Conservation (phyloP, 2,113 vertebrate species). For the Fulmarus glacialis region DNA sequence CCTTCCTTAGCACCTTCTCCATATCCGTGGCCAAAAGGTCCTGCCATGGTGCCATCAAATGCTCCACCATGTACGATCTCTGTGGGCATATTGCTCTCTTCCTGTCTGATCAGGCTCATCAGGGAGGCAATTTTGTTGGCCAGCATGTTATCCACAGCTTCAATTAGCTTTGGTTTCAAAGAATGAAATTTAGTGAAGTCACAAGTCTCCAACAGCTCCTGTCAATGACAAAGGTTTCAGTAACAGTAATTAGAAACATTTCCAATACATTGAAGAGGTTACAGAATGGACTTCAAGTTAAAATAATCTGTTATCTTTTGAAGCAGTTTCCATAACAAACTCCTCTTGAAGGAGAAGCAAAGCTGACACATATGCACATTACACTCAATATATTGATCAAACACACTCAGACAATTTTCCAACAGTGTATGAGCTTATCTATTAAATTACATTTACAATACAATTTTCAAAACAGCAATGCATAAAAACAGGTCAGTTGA, state of each 20-base stretch:
- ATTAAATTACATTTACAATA: neutral
- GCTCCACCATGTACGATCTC: slow-evolving; percentile 90
- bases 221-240: neutral
- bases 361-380: neutral
- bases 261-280: neutral
- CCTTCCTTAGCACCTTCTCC: slow-evolving; percentile 95
- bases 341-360: neutral
- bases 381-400: neutral
- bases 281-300: neutral
- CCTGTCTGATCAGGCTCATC: slow-evolving; percentile 91
- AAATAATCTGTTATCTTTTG: neutral
- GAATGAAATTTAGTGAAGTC: slow-evolving; percentile 97
- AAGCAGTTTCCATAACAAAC: neutral
- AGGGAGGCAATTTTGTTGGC: slow-evolving; percentile 88
- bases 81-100: slow-evolving; percentile 86
- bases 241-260: neutral
- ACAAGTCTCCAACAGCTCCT: slow-evolving; percentile 92
- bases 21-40: slow-evolving; percentile 93
- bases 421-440: neutral
- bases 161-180: slow-evolving; percentile 92
- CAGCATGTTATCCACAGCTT: slow-evolving; percentile 95
- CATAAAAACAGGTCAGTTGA: neutral
- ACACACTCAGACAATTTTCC: neutral
- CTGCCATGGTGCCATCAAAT: slow-evolving; percentile 91
- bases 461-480: neutral